phyloP scores from a whole-genome alignment of 2,888 invertebrate species.

The Cynaeus angustus region DNA sequence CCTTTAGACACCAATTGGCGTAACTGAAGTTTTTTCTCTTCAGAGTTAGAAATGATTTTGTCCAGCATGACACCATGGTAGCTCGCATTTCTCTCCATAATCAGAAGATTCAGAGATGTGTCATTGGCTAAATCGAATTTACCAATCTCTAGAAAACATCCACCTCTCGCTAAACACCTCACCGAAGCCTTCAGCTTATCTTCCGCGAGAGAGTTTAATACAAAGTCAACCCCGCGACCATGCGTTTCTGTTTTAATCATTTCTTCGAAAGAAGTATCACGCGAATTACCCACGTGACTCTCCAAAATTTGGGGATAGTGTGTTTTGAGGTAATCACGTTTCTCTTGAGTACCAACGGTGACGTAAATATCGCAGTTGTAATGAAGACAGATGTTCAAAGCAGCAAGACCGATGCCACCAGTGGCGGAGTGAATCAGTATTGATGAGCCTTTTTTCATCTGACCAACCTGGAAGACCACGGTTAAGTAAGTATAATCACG shows the following conservation, averaged over 20 bases:
- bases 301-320: conserved; percentile 72
- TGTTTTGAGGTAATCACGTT: conserved; percentile 77
- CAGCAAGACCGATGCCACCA: conserved; percentile 85
- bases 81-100: conserved; percentile 81
- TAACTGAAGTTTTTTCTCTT: neutral
- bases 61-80: conserved; percentile 87
- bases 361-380: conserved; percentile 79
- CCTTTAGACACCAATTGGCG: neutral
- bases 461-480: conserved; percentile 11
- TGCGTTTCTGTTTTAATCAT: conserved; percentile 84
- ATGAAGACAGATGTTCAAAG: conserved; percentile 79
- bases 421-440: conserved; percentile 76
- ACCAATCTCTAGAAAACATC: conserved; percentile 79
- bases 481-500: too few species aligned
- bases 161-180: conserved; percentile 66
- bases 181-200: conserved; percentile 79
- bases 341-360: conserved; percentile 80
- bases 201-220: conserved; percentile 93
- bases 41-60: neutral
- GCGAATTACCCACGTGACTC: conserved; percentile 88
- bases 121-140: conserved; percentile 77
- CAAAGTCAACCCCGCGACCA: conserved; percentile 92
- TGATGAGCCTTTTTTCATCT: conserved; percentile 57
- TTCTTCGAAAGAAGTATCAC: conserved; percentile 92
- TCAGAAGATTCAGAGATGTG: conserved; percentile 75